phyloP scores from a whole-genome alignment of 1,140 invertebrate genomes.

The Octopus sinensis region DNA sequence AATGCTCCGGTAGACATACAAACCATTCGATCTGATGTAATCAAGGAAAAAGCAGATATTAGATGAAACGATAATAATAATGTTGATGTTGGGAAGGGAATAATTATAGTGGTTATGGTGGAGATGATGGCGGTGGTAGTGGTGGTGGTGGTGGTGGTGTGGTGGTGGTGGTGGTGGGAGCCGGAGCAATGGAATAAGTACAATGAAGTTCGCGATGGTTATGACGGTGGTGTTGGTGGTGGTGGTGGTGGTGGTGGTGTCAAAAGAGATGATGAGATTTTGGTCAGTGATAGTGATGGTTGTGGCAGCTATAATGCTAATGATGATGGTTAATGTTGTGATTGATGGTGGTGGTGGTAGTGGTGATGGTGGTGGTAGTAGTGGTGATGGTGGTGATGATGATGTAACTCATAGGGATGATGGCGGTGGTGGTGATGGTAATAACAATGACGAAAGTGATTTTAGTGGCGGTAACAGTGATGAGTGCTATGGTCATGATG shows the following conservation, averaged over 20 bases:
- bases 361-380: not conserved
- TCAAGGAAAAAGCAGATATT: too few species aligned
- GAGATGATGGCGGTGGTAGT: too few species aligned
- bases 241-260: conserved; percentile 13
- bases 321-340: not conserved
- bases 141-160: too few species aligned
- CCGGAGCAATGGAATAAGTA: too few species aligned
- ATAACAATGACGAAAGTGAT: conserved; percentile 14
- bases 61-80: too few species aligned
- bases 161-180: too few species aligned
- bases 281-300: conserved; percentile 18
- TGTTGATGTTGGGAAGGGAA: too few species aligned
- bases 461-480: conserved; percentile 6
- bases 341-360: conserved; percentile 13
- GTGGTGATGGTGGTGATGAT: conserved; percentile 13
- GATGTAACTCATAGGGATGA: not conserved
- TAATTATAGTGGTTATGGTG: too few species aligned
- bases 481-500: not conserved
- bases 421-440: conserved; percentile 7
- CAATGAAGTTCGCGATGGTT: too few species aligned
- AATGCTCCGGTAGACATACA: too few species aligned
- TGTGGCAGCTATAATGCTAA: not conserved
- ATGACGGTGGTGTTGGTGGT: too few species aligned
- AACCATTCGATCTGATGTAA: too few species aligned
- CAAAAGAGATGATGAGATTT: conserved; percentile 14